Base-by-base conservation (phyloP, 1,140 invertebrate species). In the Liolophura sinensis region DNA sequence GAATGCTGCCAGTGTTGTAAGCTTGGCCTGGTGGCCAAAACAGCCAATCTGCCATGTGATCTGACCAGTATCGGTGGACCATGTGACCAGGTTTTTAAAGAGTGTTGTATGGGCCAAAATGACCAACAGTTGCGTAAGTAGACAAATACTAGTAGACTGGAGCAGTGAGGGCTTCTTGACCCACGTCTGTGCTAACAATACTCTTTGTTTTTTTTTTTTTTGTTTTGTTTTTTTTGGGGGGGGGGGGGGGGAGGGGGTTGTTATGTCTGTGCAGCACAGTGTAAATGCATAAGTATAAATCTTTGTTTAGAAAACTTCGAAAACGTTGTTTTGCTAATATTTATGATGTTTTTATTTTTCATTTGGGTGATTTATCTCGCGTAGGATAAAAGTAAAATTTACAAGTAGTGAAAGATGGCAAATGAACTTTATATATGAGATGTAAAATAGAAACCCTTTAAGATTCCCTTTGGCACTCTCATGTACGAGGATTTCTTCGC, bases 1-100 rank as follows among this genome's bases (percentile, higher is more conserved):
- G 81, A 83, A 60, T 84, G 83, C 59, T 84, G 83, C 68, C 72
- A 78, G 46, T 84, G 83, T 62, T 83, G 83, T 69, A 70, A 76
- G 25, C 74, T 83, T 49, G 82, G 83, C 0, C 50, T 78, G 24
- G 64, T 69, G 16, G 70, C 76, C 1, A 67, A 68, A n/a, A 51
- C 46, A 1, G 68, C 67, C 47, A 62, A 61, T 31, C 64, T 69
- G 57, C 60, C 60, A n/a, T 78, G 75, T 71, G 20, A 71, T 5
- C 24, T 62, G 1, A 73, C 77, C 16, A 57, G 57, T n/a, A 71
- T 80, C 31, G 78, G 77, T 12, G 72, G 72, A 46, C 77, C 77
- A 54, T 83, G 82, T 73, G 78, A 81, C 63, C 54, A 59, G 49
- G 77, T 67, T 15, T 83, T 74, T 55, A 59, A 56, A 18, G 75